Percentiles rank a stretch among this genome's conserved stretches.
Evolutionary conservation across 2,113 vertebrate species (phyloP).

Genomic region (Zapus hudsonius): DNA sequence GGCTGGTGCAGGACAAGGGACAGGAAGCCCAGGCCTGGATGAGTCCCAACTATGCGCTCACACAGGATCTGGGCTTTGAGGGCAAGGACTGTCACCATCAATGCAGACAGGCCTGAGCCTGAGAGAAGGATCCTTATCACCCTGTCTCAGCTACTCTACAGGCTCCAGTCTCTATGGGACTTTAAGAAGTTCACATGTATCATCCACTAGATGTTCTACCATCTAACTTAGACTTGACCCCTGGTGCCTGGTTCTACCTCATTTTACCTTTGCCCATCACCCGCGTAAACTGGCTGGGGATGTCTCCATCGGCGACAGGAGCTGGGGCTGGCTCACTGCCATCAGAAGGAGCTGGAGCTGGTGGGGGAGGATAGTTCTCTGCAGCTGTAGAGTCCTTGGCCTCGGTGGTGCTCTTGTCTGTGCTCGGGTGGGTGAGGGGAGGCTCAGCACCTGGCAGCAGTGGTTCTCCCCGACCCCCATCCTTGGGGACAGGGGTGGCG

Average conservation of each 20-base stretch:
- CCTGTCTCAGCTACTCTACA: neutral
- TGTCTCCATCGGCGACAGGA: constrained; percentile 93
- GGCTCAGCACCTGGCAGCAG: constrained; percentile 63
- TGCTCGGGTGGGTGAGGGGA: constrained; percentile 63
- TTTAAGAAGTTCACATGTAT: constrained; percentile 37
- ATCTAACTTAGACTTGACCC: neutral
- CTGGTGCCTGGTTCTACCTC: neutral
- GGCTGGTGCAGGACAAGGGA: neutral
- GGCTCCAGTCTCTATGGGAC: neutral
- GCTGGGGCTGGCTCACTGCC: constrained; percentile 89
- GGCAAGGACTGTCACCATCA: neutral
- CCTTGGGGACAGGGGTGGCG: constrained; percentile 68
- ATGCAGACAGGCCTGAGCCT: neutral
- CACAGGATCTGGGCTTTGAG: neutral
- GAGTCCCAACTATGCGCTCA: neutral
- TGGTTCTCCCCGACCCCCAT: constrained; percentile 67
- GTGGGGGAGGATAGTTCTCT: constrained; percentile 89
- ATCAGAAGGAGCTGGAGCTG: constrained; percentile 89
- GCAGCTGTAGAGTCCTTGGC: constrained; percentile 86
- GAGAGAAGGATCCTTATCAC: neutral
- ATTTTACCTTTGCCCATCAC: constrained; percentile 96
- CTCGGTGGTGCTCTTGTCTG: constrained; percentile 85
- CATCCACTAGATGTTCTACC: neutral
- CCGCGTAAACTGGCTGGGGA: constrained; percentile 95
- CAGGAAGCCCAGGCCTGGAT: neutral